Evolutionary conservation across 2,113 vertebrate species (phyloP).

Genomic region (Podarcis cretensis): DNA sequence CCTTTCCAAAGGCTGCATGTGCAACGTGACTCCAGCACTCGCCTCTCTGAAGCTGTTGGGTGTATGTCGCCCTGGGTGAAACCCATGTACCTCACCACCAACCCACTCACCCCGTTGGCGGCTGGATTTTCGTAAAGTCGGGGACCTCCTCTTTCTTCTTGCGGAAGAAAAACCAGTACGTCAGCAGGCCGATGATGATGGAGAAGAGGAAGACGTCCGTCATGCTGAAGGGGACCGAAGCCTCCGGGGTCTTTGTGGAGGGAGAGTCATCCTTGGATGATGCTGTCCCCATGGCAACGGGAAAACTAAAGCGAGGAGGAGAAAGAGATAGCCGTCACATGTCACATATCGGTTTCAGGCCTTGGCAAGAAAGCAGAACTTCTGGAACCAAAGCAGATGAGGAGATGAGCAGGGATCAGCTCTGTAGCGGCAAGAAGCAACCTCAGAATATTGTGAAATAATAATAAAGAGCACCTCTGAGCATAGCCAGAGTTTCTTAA

Average conservation of each 20-base stretch:
- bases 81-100: too few relatives aligned
- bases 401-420: neutral
- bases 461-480: too few relatives aligned
- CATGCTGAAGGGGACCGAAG: conserved; percentile 78
- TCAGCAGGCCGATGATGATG: conserved; percentile 80
- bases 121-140: conserved; percentile 84
- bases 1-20: too few relatives aligned
- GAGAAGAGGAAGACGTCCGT: conserved; percentile 86
- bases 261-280: conserved; percentile 54
- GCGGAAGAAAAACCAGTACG: conserved; percentile 89
- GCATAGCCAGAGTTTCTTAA: too few relatives aligned
- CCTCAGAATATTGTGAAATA: too few relatives aligned
- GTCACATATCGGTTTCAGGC: neutral
- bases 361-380: neutral
- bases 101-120: conserved; percentile 52
- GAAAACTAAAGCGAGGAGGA: conserved; percentile 33
- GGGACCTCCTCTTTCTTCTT: conserved; percentile 87
- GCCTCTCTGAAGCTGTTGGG: too few relatives aligned
- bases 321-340: neutral
- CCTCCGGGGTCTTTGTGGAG: conserved; percentile 64
- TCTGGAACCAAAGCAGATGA: neutral
- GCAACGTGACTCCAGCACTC: too few relatives aligned
- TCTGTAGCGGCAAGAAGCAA: neutral
- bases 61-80: too few relatives aligned
- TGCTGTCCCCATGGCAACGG: conserved; percentile 70